Conservation (phyloP, 2,113 vertebrate species). For the Cyanoderma ruficeps region DNA sequence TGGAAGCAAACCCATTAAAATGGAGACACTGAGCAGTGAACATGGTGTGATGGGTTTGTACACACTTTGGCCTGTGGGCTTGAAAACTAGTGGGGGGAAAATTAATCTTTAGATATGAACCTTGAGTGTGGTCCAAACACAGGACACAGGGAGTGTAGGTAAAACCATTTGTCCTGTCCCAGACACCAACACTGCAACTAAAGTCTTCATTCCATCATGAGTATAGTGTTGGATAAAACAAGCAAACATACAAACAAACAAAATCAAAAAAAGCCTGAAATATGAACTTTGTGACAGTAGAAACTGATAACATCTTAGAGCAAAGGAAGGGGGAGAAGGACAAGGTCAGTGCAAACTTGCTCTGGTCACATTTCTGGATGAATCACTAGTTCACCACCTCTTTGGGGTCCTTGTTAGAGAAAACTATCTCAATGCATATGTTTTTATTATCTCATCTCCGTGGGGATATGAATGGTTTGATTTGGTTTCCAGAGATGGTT, state of each 20-base stretch:
- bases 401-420: background rate
- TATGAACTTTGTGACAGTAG: background rate
- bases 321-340: background rate
- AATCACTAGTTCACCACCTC: background rate
- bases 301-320: background rate
- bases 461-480: rapidly evolving
- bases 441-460: background rate
- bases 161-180: background rate
- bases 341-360: background rate
- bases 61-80: too few species aligned
- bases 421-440: background rate
- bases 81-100: background rate
- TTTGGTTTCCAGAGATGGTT: background rate
- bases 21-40: background rate
- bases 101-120: background rate
- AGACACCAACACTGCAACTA: background rate
- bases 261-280: background rate
- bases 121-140: background rate
- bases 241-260: background rate
- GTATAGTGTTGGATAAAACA: background rate
- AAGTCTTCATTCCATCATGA: background rate
- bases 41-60: too few species aligned
- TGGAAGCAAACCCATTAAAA: background rate
- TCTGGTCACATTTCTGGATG: background rate
- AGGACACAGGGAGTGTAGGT: rapidly evolving